Percentiles rank a stretch among this genome's conserved stretches.
phyloP scores from a whole-genome alignment of 2,797 vertebrate genomes.

The Perdix hodgsoniae region DNA sequence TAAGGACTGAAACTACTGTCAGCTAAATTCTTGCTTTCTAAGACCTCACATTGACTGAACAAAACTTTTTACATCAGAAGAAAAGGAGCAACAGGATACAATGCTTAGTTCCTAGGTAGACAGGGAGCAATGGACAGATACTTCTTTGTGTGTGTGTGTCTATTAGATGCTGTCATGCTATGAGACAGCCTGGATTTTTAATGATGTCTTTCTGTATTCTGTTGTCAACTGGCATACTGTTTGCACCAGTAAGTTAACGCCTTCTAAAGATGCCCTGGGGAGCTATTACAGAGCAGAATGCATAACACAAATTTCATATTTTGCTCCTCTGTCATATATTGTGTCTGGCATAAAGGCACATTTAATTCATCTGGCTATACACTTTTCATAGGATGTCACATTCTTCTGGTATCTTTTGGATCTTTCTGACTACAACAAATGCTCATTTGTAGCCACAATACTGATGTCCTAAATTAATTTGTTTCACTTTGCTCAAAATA shows the following conservation, averaged over 20 bases:
- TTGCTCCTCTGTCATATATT: constrained; percentile 52
- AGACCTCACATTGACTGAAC: background rate
- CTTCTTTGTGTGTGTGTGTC: background rate
- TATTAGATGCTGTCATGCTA: background rate
- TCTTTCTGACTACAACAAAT: background rate
- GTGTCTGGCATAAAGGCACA: constrained; percentile 45
- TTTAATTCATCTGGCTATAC: constrained; percentile 8
- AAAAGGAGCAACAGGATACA: background rate
- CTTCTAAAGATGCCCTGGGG: constrained; percentile 61
- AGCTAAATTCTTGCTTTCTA: background rate
- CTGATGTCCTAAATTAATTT: background rate
- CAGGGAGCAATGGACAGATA: background rate
- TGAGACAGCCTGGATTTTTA: constrained; percentile 12
- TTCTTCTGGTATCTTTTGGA: background rate
- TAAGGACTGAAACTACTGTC: background rate
- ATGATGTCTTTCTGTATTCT: constrained; percentile 39
- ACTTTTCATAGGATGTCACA: background rate
- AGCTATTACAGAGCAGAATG: constrained; percentile 56
- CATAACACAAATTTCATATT: constrained; percentile 58
- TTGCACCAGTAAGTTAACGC: constrained; percentile 72
- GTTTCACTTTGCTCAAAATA: background rate
- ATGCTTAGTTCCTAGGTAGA: background rate
- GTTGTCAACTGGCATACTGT: constrained; percentile 58
- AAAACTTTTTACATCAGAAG: background rate
- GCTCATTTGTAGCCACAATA: background rate